Evolutionary conservation across 2,888 invertebrate species (phyloP).

Genomic region (Merodon equestris): DNA sequence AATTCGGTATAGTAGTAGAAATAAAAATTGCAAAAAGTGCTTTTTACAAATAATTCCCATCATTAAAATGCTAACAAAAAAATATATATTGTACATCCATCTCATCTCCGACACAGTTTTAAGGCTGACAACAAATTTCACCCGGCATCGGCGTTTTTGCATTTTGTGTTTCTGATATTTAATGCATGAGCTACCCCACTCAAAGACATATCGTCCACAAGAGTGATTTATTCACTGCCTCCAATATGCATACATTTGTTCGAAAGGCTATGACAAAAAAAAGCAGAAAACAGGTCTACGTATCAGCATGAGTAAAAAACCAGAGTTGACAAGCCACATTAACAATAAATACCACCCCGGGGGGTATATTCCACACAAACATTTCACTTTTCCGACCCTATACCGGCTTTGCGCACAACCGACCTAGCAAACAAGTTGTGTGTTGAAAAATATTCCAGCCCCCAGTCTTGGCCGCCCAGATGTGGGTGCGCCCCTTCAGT

Average conservation of each 20-base stretch:
- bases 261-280: neutral
- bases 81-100: too few relatives aligned
- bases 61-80: too few relatives aligned
- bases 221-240: constrained; percentile 52
- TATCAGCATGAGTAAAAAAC: constrained; percentile 1
- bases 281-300: too few relatives aligned
- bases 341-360: constrained; percentile 36
- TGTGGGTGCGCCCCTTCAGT: constrained; percentile 21
- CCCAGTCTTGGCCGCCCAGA: neutral
- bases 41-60: too few relatives aligned
- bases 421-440: too few relatives aligned
- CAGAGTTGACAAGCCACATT: constrained; percentile 53
- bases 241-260: constrained; percentile 12
- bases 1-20: too few relatives aligned
- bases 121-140: neutral
- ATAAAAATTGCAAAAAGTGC: too few relatives aligned
- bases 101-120: too few relatives aligned
- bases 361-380: constrained; percentile 20
- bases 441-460: neutral
- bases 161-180: constrained; percentile 15
- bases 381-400: constrained; percentile 7
- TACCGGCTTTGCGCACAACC: constrained; percentile 4
- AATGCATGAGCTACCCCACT: constrained; percentile 25
- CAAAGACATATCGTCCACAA: constrained; percentile 10
- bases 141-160: too few relatives aligned